Evolutionary conservation across 1,140 invertebrate genomes (phyloP).

Genomic region (Drosophila pectinifera): DNA sequence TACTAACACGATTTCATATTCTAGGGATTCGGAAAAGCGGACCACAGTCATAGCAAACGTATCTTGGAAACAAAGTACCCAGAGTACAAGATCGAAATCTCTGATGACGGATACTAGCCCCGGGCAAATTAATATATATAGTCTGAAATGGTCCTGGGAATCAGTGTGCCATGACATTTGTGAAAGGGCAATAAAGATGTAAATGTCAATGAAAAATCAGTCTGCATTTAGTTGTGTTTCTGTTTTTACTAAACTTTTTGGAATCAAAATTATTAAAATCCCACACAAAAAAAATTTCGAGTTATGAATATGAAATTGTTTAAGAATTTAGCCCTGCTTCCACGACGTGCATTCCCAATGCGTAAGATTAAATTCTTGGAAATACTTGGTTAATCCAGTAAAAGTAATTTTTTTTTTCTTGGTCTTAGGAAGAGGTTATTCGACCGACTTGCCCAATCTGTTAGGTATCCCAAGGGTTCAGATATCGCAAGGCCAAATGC

Average conservation of each 20-base stretch:
- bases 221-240: background rate
- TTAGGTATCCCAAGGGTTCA: constrained; percentile 11
- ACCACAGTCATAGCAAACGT: constrained; percentile 68
- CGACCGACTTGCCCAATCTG: constrained; percentile 8
- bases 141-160: background rate
- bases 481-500: constrained; percentile 32
- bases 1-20: background rate
- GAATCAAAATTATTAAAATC: constrained; percentile 28
- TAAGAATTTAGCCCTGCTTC: background rate
- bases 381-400: too few species aligned
- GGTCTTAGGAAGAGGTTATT: constrained; percentile 9
- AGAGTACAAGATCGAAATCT: constrained; percentile 78
- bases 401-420: background rate
- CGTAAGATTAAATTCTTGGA: constrained; percentile 51
- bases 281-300: background rate
- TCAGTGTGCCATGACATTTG: constrained; percentile 15
- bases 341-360: constrained; percentile 5
- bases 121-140: background rate
- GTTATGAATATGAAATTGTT: constrained; percentile 18
- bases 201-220: constrained; percentile 1
- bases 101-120: constrained; percentile 80
- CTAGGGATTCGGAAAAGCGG: constrained; percentile 83
- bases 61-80: constrained; percentile 70
- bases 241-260: constrained; percentile 3
- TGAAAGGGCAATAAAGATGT: background rate